These are phyloP conservation scores for Lycocerus yunnanus DNA, from an alignment of 2,888 invertebrate species.

Conservation along the genomic window DNA sequence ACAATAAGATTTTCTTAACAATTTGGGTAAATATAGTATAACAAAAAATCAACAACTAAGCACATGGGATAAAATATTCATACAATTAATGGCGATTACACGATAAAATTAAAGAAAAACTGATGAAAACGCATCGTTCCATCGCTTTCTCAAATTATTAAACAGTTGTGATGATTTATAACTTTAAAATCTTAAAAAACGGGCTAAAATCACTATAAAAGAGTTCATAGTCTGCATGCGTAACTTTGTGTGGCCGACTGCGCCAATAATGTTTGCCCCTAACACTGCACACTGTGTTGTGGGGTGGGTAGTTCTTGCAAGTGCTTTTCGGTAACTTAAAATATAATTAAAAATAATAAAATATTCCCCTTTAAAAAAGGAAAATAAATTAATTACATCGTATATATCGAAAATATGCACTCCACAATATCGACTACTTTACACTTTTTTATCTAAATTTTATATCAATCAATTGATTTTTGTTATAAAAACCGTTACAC, in stretches of 20 bases:
- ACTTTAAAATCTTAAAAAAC: slow-evolving; percentile 15
- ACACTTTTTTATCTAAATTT: neutral
- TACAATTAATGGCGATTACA: slow-evolving; percentile 1
- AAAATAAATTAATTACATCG: neutral
- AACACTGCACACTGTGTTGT: neutral
- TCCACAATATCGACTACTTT: neutral
- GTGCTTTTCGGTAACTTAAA: neutral
- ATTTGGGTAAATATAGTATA: slow-evolving; percentile 4
- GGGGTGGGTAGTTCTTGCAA: neutral
- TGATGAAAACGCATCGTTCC: neutral
- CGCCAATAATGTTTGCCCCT: neutral
- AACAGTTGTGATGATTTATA: slow-evolving; percentile 23
- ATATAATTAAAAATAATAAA: neutral
- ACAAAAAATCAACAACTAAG: neutral
- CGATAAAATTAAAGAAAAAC: neutral
- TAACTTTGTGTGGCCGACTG: neutral
- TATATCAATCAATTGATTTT: neutral
- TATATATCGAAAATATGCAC: neutral
- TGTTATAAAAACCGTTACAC: neutral
- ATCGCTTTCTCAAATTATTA: slow-evolving; percentile 11
- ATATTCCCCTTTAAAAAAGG: neutral
- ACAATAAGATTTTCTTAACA: slow-evolving; percentile 1
- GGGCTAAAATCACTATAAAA: neutral
- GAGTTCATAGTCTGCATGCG: slow-evolving; percentile 1
- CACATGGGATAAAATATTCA: neutral